phyloP scores from a whole-genome alignment of 1,140 invertebrate genomes.

The Vanessa atalanta region DNA sequence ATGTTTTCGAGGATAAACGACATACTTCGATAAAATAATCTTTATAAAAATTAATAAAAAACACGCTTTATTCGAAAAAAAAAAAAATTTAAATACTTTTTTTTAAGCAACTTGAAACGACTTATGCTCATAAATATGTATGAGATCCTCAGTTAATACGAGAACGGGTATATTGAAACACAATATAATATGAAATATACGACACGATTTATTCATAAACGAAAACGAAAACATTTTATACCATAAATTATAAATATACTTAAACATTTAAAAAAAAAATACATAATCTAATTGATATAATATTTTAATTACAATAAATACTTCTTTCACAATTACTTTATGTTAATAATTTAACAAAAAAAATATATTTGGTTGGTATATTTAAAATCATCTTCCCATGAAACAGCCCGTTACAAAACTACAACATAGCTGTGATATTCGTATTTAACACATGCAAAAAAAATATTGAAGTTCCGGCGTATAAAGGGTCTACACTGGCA shows the following conservation, averaged over 20 bases:
- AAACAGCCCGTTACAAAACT: no score
- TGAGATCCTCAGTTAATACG: slow-evolving; percentile 18
- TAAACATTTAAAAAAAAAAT: slow-evolving; percentile 10
- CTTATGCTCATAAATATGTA: slow-evolving; percentile 35
- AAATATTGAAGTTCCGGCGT: no score
- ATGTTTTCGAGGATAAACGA: slow-evolving; percentile 5
- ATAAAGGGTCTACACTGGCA: background rate
- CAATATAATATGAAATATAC: slow-evolving; percentile 25
- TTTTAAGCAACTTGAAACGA: slow-evolving; percentile 23
- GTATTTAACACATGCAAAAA: no score
- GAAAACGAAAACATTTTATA: slow-evolving; percentile 24
- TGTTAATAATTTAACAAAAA: no score
- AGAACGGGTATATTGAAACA: slow-evolving; percentile 29
- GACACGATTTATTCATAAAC: slow-evolving; percentile 25
- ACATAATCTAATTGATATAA: slow-evolving; percentile 12
- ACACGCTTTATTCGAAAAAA: background rate
- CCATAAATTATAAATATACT: slow-evolving; percentile 18
- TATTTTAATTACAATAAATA: slow-evolving; percentile 10
- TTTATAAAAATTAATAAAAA: slow-evolving; percentile 15
- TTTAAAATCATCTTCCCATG: no score
- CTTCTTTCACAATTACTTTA: background rate
- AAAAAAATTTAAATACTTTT: slow-evolving; percentile 18
- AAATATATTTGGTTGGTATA: no score
- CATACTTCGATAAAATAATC: background rate
- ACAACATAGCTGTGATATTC: no score